Conservation (phyloP, 64 coral and sea anemone species). For the Anthopleura sola region DNA sequence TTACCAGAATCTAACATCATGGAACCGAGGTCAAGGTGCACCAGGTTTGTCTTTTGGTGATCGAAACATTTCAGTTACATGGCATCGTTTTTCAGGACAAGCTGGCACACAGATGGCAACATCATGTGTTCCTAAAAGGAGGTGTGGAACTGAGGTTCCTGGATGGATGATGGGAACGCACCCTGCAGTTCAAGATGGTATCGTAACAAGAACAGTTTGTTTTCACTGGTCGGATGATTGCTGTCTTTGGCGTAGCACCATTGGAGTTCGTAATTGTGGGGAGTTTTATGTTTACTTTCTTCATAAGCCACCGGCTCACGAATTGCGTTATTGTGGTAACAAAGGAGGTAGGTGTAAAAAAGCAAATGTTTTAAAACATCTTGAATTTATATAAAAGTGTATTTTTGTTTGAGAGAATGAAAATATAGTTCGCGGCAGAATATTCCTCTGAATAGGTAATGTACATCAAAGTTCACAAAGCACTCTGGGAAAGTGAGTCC, state of each 20-base stretch:
- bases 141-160: neutral
- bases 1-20: neutral
- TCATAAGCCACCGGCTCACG: neutral
- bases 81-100: neutral
- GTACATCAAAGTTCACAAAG: too few species aligned
- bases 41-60: neutral
- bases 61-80: neutral
- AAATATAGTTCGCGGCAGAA: too few species aligned
- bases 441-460: too few species aligned
- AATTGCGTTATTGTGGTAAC: constrained; percentile 35
- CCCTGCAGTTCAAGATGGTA: neutral
- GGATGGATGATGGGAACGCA: neutral
- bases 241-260: neutral
- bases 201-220: neutral
- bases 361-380: too few species aligned
- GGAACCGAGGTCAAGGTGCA: neutral
- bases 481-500: too few species aligned
- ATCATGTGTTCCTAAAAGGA: neutral
- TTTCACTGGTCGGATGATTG: constrained; percentile 24
- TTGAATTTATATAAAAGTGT: too few species aligned
- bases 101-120: neutral
- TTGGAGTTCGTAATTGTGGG: neutral
- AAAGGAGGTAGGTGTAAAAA: neutral
- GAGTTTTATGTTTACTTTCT: constrained; percentile 19
- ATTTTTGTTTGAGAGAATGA: too few species aligned